phyloP scores from a whole-genome alignment of 2,797 vertebrate species.

The Enteromius trimaculatus region DNA sequence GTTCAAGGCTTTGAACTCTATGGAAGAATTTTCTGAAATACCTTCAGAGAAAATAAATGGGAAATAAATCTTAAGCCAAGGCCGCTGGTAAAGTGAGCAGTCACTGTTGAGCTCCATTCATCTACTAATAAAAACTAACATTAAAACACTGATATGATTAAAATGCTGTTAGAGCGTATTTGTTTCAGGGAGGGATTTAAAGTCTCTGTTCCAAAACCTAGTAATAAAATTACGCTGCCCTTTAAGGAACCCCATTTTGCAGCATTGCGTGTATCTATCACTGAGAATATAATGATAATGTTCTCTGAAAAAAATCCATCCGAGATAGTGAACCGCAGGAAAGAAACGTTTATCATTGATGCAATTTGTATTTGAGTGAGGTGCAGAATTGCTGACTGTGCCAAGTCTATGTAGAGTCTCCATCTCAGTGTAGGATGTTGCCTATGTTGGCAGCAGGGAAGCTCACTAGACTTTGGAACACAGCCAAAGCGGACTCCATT shows the following conservation, averaged over 20 bases:
- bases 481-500: constrained; percentile 9
- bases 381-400: background rate
- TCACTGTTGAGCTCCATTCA: background rate
- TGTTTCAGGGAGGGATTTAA: background rate
- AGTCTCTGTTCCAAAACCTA: background rate
- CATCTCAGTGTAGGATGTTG: constrained; percentile 11
- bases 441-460: background rate
- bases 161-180: constrained; percentile 2
- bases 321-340: background rate
- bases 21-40: constrained; percentile 5
- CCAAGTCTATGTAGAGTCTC: background rate
- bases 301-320: background rate
- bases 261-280: background rate
- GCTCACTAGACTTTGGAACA: constrained; percentile 1
- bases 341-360: background rate
- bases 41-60: constrained; percentile 5
- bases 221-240: background rate
- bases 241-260: constrained; percentile 4
- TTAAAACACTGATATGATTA: constrained; percentile 15
- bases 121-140: constrained; percentile 11
- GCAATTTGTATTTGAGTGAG: background rate
- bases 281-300: background rate
- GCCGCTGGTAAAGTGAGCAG: constrained; percentile 16
- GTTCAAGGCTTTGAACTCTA: constrained; percentile 18
- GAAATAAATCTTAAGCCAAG: constrained; percentile 21